Conservation (phyloP, 30 jellyfish, hydroid and myxozoan species). For the Clytia hemisphaerica region DNA sequence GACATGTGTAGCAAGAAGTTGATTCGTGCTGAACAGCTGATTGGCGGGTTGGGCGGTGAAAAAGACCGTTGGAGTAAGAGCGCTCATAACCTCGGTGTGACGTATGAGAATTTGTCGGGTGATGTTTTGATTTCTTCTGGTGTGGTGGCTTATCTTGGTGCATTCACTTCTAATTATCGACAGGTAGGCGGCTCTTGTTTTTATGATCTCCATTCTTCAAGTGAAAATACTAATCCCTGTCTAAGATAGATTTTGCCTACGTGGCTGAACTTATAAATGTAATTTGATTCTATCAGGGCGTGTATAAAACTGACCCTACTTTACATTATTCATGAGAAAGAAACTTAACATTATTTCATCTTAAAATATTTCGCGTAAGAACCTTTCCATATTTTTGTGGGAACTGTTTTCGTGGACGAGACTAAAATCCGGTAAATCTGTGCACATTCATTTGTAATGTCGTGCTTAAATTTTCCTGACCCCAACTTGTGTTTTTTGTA, state of each 20-base stretch:
- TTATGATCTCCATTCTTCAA: too few species aligned
- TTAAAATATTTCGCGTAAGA: too few species aligned
- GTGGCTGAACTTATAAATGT: not conserved
- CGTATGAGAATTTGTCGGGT: slow-evolving; percentile 84
- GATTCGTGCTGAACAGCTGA: slow-evolving; percentile 91
- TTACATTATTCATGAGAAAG: too few species aligned
- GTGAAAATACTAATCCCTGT: too few species aligned
- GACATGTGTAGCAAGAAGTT: slow-evolving; percentile 91
- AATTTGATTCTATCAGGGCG: not conserved
- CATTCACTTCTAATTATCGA: slow-evolving; percentile 85
- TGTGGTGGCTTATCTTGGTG: slow-evolving; percentile 95
- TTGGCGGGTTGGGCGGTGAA: slow-evolving; percentile 98
- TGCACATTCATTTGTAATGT: not conserved
- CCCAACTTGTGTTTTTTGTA: not conserved
- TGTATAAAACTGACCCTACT: too few species aligned
- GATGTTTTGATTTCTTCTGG: slow-evolving; percentile 94
- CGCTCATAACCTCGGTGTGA: slow-evolving; percentile 64
- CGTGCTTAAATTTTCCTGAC: not conserved
- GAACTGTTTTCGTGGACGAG: too few species aligned
- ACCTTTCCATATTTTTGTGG: too few species aligned
- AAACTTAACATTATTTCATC: too few species aligned
- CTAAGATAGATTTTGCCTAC: too few species aligned
- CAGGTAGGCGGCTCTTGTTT: slow-evolving; percentile 49
- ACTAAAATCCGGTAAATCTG: too few species aligned
- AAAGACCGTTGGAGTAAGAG: slow-evolving; percentile 95